Base-by-base conservation (phyloP, 1,140 invertebrate species). In the Periplaneta americana region DNA sequence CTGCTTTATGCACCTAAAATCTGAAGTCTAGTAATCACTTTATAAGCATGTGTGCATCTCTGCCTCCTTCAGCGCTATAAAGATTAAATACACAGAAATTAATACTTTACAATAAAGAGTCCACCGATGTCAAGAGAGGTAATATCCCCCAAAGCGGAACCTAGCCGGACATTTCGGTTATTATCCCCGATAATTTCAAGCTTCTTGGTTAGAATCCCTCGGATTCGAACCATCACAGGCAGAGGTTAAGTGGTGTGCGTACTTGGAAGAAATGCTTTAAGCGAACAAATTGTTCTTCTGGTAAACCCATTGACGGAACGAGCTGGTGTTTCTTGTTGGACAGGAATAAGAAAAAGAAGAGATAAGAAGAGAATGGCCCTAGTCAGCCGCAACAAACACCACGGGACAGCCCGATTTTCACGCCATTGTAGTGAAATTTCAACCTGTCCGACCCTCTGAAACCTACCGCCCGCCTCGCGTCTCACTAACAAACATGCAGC, bases 361-460 rank as follows among this genome's bases (percentile, higher is more conserved):
- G 11, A 35, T 6, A 18, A 18, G 75, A 33, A 35, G 13, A 33
- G 15, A 76, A n/a, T 76, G 33, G 33, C 75, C 32, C 32, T 17
- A 34, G 15, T 34, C 32, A 34, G n/a, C 33, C 3, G 32, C 75
- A 35, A 76, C 75, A 76, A 33, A 34, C 75, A 35, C 48, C 15
- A 34, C 3, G 17, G 75, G 75, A 76, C 75, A 34, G 75, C 9
- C 34, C 10, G 18, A 76, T 76, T 76, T 76, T 76, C 75, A 76
- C 75, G 75, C 75, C 75, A 34, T 76, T 76, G 75, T 76, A n/a
- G 10, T 76, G 75, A 34, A 76, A 76, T 76, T 76, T 76, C 75
- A 76, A 35, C 75, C 32, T 76, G 75, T 34, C 75, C 33, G 10
- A 33, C n/a, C 17, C 32, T 4, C 18, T 35, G 22, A 66, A 28